Evolutionary conservation across 1,140 invertebrate species (phyloP).

Genomic region (Sitophilus oryzae): DNA sequence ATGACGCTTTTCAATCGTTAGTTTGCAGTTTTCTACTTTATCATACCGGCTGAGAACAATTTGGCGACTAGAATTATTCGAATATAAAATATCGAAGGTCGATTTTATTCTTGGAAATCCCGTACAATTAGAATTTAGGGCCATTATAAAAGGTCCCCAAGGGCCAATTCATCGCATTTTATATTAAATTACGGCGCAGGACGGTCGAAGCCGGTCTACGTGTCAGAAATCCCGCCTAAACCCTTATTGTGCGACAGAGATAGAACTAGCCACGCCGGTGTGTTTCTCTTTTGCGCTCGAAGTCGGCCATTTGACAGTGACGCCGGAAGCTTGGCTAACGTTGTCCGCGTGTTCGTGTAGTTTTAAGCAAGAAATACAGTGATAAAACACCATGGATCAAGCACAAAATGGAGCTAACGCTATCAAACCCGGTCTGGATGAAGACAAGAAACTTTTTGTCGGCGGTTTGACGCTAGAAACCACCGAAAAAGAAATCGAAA

Average conservation of each 20-base stretch:
- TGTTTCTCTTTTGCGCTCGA: slow-evolving; percentile 1
- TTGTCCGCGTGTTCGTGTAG: slow-evolving; percentile 9
- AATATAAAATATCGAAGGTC: not conserved
- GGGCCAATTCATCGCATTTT: not conserved
- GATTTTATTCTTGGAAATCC: no score
- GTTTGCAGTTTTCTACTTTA: no score
- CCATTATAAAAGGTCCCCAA: no score
- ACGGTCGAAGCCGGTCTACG: not conserved
- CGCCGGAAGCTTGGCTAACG: slow-evolving; percentile 8
- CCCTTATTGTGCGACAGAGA: slow-evolving; percentile 6
- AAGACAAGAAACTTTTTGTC: slow-evolving; percentile 24
- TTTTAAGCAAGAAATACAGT: slow-evolving; percentile 7
- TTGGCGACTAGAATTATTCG: no score
- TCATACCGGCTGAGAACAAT: no score
- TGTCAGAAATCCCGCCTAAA: slow-evolving; percentile 14
- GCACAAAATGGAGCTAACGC: slow-evolving; percentile 9
- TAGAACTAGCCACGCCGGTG: slow-evolving; percentile 13
- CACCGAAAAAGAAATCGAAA: slow-evolving; percentile 85
- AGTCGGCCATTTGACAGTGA: slow-evolving; percentile 23
- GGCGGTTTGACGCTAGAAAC: slow-evolving; percentile 94
- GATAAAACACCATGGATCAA: slow-evolving; percentile 14
- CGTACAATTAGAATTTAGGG: no score
- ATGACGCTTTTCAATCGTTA: no score
- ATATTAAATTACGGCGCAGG: not conserved
- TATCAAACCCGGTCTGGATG: slow-evolving; percentile 15